Percentiles rank a stretch among this genome's conserved stretches.
Evolutionary conservation across 2,888 invertebrate genomes (phyloP).

Genomic region (Amorpha juglandis): DNA sequence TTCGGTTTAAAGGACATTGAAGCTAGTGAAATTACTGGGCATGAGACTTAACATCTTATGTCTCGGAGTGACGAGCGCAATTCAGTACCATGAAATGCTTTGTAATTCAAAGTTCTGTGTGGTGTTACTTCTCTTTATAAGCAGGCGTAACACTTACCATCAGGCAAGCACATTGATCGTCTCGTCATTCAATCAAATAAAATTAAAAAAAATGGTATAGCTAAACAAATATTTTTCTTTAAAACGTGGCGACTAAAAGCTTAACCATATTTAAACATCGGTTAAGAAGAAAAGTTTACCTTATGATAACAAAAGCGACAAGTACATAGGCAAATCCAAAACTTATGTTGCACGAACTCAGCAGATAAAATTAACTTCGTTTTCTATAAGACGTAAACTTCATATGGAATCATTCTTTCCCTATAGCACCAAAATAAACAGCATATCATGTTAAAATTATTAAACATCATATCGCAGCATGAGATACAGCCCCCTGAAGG

Average conservation of each 20-base stretch:
- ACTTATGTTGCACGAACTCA: not conserved
- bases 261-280: not conserved
- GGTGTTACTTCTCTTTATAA: too few species aligned
- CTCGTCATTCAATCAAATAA: too few species aligned
- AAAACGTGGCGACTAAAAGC: not conserved
- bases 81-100: too few species aligned
- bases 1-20: too few species aligned
- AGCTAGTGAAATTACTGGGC: too few species aligned
- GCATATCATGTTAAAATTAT: slow-evolving; percentile 17
- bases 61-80: too few species aligned
- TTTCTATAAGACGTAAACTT: not conserved
- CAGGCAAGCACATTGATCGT: too few species aligned
- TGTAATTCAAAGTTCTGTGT: too few species aligned
- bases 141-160: too few species aligned
- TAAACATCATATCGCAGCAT: slow-evolving; percentile 27
- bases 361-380: not conserved
- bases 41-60: too few species aligned
- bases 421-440: not conserved
- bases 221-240: not conserved
- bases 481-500: slow-evolving; percentile 47
- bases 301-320: not conserved
- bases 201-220: not conserved
- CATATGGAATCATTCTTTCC: not conserved
- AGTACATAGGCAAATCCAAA: not conserved
- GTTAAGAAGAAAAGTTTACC: not conserved